Conservation (phyloP, 2,797 vertebrate species). For the Tadarida brasiliensis region DNA sequence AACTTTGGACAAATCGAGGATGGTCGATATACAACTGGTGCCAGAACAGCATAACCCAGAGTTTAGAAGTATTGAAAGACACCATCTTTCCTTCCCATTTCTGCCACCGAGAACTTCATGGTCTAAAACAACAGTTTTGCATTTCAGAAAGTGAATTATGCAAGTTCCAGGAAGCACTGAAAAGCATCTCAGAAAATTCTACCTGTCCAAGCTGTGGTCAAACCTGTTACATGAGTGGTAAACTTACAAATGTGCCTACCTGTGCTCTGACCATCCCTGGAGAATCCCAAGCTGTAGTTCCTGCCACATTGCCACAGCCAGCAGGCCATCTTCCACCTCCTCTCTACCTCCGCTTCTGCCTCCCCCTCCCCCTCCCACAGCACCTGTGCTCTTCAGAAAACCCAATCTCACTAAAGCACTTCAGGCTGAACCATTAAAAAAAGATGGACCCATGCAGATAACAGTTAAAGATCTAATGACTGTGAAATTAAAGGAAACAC, state of each 20-base stretch:
- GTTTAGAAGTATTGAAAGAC: slow-evolving; percentile 84
- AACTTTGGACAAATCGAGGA: slow-evolving; percentile 70
- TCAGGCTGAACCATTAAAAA: slow-evolving; percentile 82
- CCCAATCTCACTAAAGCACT: slow-evolving; percentile 68
- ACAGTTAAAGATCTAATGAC: slow-evolving; percentile 91
- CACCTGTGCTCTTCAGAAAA: slow-evolving; percentile 81
- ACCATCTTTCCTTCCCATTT: slow-evolving; percentile 86
- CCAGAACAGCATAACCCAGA: slow-evolving; percentile 82
- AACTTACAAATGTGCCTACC: slow-evolving; percentile 26
- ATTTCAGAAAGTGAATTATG: slow-evolving; percentile 89
- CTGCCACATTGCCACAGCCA: slow-evolving; percentile 33
- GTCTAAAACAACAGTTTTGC: slow-evolving; percentile 86
- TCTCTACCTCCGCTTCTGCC: slow-evolving; percentile 70
- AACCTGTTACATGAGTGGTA: background rate
- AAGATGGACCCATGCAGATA: slow-evolving; percentile 86
- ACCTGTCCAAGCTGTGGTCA: slow-evolving; percentile 79
- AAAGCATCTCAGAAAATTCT: slow-evolving; percentile 78
- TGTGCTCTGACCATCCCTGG: background rate
- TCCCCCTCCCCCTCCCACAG: slow-evolving; percentile 75
- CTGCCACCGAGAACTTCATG: slow-evolving; percentile 85
- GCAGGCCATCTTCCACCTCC: slow-evolving; percentile 40
- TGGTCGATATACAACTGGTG: slow-evolving; percentile 84
- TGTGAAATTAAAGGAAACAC: slow-evolving; percentile 90
- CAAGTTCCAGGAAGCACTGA: slow-evolving; percentile 84
- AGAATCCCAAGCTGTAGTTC: rapidly evolving